Evolutionary conservation across 2,888 invertebrate species (phyloP), one percentile per base, ranked within the genome.

Genomic region (Caenorhabditis sp.): DNA sequence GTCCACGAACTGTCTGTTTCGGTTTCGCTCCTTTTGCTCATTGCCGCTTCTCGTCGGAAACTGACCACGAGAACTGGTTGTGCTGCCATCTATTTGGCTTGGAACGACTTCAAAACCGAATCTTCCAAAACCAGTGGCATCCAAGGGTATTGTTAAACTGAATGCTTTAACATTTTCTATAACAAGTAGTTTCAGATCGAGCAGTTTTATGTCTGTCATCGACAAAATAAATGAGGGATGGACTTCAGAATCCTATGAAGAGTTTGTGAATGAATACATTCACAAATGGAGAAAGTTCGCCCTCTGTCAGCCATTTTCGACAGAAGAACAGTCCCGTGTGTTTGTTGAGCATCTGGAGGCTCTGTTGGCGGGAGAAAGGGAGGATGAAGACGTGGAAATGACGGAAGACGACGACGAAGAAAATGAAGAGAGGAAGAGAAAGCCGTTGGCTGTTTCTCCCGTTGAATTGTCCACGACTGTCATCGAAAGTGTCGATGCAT

Each of bases 61-160:
- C 20, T 82, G 43, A 56, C 70, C 3, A 46, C 61, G 5, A 61
- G 82, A 71, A 65, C 78, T 27, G 82, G 82, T 45, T 72, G 65
- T 52, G 82, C 82, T 15, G 77, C 80, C 2, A 68, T 82, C 22
- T 82, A 82, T 48, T 35, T 82, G 15, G 76, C 76, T 3, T 76
- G 76, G 76, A 76, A 76, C 24, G 76, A 76, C 58, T 41, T 76
- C 9, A 70, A 52, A 41, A 52, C 32, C 26, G 58, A 76, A 53
- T 22, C 37, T 0, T 22, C 22, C 26, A 65, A 35, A 20, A 45
- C 35, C 6, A 35, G 3, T 6, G 58, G 58, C 17, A 8, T 59
- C 17, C 8, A 35, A 26, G 46, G 56, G 48, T 65, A 43, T 2
- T n/a, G 32, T 7, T 11, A 2, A 5, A 22, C 6, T n/a, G n/a